These are phyloP conservation scores for Zaprionus lachaisei DNA, from an alignment of 1,140 invertebrate genomes.

Conservation along the genomic window DNA sequence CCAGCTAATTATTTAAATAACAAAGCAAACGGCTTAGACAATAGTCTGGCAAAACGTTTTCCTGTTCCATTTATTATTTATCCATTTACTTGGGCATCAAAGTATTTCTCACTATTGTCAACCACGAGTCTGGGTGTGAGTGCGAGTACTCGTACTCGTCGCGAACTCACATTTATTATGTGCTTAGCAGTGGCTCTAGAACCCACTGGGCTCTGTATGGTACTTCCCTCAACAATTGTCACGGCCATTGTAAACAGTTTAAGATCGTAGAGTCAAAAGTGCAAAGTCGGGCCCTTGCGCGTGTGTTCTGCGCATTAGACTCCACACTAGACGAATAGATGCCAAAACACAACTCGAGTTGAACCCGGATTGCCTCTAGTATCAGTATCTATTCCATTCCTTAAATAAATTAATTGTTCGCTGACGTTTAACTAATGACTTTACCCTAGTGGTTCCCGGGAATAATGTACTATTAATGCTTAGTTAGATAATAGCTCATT, in stretches of 20 bases:
- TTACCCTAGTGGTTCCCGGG: background rate
- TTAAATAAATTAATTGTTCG: constrained; percentile 3
- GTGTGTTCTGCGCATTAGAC: constrained; percentile 8
- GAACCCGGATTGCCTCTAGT: background rate
- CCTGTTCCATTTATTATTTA: constrained; percentile 35
- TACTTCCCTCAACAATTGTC: constrained; percentile 59
- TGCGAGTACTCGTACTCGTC: constrained; percentile 25
- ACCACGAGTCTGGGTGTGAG: constrained; percentile 15
- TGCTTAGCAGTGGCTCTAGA: constrained; percentile 47
- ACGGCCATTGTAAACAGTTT: constrained; percentile 74
- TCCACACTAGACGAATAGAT: background rate
- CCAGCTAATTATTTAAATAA: constrained; percentile 46
- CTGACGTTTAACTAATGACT: background rate
- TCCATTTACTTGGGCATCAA: constrained; percentile 24
- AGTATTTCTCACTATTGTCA: constrained; percentile 55
- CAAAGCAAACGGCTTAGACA: constrained; percentile 48
- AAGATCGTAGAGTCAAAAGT: constrained; percentile 54
- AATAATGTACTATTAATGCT: background rate
- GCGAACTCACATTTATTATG: constrained; percentile 37
- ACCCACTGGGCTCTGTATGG: constrained; percentile 46
- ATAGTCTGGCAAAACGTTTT: constrained; percentile 44
- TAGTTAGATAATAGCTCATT: background rate
- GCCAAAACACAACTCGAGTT: background rate
- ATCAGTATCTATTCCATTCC: background rate
- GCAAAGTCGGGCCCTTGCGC: constrained; percentile 43